A percentile compares a stretch with the other conserved stretches of the same genome.
Evolutionary conservation across 1,140 invertebrate genomes (phyloP).

Genomic region (Drepana arcuata): DNA sequence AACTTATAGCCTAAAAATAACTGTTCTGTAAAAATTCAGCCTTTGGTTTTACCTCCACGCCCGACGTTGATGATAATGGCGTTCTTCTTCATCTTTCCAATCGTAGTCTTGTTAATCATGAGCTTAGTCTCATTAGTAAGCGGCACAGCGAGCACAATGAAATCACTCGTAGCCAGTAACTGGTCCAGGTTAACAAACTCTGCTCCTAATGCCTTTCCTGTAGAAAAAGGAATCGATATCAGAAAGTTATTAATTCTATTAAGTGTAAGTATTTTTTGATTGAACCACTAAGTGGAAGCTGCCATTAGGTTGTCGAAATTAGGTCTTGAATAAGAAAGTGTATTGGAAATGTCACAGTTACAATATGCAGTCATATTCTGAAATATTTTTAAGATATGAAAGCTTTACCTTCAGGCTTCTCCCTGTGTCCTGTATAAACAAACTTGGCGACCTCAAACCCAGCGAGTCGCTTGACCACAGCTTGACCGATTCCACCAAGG

Average conservation of each 20-base stretch:
- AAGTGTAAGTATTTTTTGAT: too few species aligned
- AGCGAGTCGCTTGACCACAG: constrained; percentile 78
- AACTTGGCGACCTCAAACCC: constrained; percentile 80
- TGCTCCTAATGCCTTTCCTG: constrained; percentile 76
- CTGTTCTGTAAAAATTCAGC: too few species aligned
- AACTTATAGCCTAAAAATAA: too few species aligned
- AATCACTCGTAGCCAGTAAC: constrained; percentile 82
- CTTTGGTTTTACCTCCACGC: constrained; percentile 74
- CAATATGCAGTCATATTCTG: too few species aligned
- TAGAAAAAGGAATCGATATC: too few species aligned
- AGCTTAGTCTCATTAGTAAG: constrained; percentile 80
- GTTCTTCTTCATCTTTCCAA: constrained; percentile 86
- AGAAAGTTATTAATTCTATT: too few species aligned
- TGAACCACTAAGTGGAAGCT: too few species aligned
- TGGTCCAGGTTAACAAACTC: constrained; percentile 81
- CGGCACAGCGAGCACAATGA: constrained; percentile 80
- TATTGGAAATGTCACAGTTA: too few species aligned
- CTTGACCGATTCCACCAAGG: constrained; percentile 84
- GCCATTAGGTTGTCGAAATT: too few species aligned
- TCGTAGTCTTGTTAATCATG: constrained; percentile 81
- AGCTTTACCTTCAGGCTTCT: constrained; percentile 75
- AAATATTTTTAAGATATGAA: constrained; percentile 2
- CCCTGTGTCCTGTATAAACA: constrained; percentile 79
- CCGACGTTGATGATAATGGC: constrained; percentile 87
- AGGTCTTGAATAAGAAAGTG: too few species aligned